These are phyloP conservation scores for Amphiprion clarkii DNA, from an alignment of 2,797 vertebrate genomes.

Conservation along the genomic window DNA sequence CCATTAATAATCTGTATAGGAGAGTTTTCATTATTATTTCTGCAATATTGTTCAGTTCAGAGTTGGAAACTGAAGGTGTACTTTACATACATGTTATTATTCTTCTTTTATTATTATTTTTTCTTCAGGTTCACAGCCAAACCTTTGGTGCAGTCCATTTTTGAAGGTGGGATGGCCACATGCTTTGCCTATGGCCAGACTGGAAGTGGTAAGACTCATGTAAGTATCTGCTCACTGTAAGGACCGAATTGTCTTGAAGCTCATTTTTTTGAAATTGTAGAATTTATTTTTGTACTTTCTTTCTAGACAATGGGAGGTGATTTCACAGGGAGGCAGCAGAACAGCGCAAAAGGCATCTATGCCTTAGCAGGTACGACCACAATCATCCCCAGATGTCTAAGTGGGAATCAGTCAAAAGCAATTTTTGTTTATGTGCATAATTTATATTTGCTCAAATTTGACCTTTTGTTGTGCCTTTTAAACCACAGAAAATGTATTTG, in stretches of 20 bases:
- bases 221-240: slow-evolving; percentile 77
- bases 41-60: too few species aligned
- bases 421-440: neutral
- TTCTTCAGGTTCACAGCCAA: slow-evolving; percentile 91
- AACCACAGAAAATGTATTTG: neutral
- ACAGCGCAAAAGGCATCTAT: slow-evolving; percentile 93
- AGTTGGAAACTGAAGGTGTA: too few species aligned
- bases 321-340: slow-evolving; percentile 91
- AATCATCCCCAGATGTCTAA: neutral
- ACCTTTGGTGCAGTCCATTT: slow-evolving; percentile 94
- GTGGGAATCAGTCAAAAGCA: neutral
- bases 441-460: neutral
- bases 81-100: neutral
- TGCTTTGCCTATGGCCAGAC: slow-evolving; percentile 99
- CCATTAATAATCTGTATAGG: neutral
- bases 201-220: slow-evolving; percentile 98
- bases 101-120: neutral
- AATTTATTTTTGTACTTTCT: neutral
- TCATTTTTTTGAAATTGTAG: neutral
- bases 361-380: slow-evolving; percentile 89
- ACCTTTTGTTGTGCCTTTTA: neutral
- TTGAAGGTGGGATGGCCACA: slow-evolving; percentile 91
- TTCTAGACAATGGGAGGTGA: slow-evolving; percentile 96
- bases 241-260: neutral
- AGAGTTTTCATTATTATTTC: too few species aligned